These are phyloP conservation scores for Myotis davidii DNA, from an alignment of 2,113 vertebrate species.

Conservation along the genomic window DNA sequence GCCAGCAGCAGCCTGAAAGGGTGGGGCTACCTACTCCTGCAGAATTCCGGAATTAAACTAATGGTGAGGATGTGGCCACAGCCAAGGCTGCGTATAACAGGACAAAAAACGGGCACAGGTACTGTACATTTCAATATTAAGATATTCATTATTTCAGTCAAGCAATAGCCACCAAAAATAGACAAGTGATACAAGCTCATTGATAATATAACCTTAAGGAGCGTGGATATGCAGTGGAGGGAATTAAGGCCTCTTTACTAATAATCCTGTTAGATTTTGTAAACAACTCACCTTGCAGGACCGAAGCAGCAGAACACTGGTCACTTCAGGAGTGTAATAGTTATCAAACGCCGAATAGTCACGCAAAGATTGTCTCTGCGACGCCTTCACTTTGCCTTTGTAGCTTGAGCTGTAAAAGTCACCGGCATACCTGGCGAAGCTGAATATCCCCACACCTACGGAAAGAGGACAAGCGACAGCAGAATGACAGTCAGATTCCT, in stretches of 20 bases:
- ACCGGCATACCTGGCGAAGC: slow-evolving; percentile 90
- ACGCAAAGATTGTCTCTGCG: slow-evolving; percentile 54
- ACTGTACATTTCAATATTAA: background rate
- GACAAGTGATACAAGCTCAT: background rate
- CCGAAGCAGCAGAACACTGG: slow-evolving; percentile 83
- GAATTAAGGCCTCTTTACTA: background rate
- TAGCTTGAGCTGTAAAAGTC: slow-evolving; percentile 86
- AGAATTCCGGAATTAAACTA: background rate
- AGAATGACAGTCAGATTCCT: background rate
- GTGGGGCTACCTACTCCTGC: background rate
- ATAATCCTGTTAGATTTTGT: background rate
- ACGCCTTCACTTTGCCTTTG: slow-evolving; percentile 83
- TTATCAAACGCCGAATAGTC: slow-evolving; percentile 85
- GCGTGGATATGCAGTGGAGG: background rate
- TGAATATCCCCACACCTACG: slow-evolving; percentile 90
- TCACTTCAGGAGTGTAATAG: slow-evolving; percentile 84
- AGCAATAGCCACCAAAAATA: background rate
- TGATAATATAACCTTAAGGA: background rate
- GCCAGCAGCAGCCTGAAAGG: background rate
- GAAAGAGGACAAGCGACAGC: background rate
- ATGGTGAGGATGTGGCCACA: background rate
- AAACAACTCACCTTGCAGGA: slow-evolving; percentile 82
- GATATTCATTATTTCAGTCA: background rate
- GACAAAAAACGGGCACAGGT: background rate
- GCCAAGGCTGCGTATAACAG: background rate